These are phyloP conservation scores for Mystacornis crossleyi DNA, from an alignment of 2,113 vertebrate species.

Conservation along the genomic window DNA sequence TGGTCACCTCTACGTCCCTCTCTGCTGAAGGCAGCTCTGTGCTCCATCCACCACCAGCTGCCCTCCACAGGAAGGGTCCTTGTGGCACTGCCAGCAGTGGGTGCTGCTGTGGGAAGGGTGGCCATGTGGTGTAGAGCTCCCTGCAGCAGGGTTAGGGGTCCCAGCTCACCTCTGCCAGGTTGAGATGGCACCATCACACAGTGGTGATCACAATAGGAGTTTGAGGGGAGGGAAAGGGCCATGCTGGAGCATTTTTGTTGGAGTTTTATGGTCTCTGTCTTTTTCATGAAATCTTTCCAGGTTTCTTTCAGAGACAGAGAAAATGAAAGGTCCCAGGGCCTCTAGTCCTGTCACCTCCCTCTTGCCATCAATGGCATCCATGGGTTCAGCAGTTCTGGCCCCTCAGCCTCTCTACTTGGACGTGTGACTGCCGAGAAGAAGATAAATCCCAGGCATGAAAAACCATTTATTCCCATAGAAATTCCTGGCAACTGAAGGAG, in stretches of 20 bases:
- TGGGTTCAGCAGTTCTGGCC: not conserved
- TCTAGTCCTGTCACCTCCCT: not conserved
- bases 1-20: rapidly evolving
- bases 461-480: not conserved
- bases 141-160: not conserved
- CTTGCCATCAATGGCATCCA: not conserved
- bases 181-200: rapidly evolving
- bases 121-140: not conserved
- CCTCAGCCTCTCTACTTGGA: not conserved
- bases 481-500: not conserved
- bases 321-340: not conserved
- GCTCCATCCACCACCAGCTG: not conserved
- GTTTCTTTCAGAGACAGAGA: not conserved
- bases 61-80: not conserved
- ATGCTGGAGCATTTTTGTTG: not conserved
- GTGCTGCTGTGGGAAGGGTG: not conserved
- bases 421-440: not conserved
- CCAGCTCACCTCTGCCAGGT: not conserved
- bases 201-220: not conserved
- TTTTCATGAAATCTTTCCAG: not conserved
- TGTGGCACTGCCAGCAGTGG: not conserved
- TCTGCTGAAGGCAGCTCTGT: not conserved
- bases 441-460: not conserved
- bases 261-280: not conserved
- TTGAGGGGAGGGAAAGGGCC: not conserved